These are phyloP conservation scores for Procavia capensis DNA, from an alignment of 2,113 vertebrate species.

Conservation along the genomic window DNA sequence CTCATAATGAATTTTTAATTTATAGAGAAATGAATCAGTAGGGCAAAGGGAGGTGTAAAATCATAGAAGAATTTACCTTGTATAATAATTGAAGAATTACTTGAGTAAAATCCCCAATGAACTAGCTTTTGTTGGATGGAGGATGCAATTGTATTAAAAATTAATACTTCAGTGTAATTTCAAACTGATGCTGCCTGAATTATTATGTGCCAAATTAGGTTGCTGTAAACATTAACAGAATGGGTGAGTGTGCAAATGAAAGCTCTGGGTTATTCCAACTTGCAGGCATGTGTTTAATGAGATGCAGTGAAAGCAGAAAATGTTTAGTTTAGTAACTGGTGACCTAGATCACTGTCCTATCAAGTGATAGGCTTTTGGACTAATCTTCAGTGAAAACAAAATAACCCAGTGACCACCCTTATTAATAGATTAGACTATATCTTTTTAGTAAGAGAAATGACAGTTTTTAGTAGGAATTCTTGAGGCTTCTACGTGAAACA, in stretches of 20 bases:
- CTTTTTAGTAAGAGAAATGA: conserved; percentile 11
- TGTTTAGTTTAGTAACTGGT: conserved; percentile 71
- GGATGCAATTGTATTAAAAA: conserved; percentile 78
- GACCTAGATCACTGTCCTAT: conserved; percentile 68
- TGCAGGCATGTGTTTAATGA: conserved; percentile 64
- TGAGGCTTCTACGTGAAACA: not conserved
- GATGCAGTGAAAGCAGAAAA: conserved; percentile 62
- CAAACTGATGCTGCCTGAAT: conserved; percentile 66
- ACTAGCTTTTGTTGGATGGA: conserved; percentile 73
- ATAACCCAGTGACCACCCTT: conserved; percentile 6
- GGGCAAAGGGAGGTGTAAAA: conserved; percentile 61
- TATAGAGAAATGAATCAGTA: conserved; percentile 73
- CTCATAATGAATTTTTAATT: conserved; percentile 78
- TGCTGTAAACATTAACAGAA: conserved; percentile 78
- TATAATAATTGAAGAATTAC: conserved; percentile 70
- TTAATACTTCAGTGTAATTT: conserved; percentile 74
- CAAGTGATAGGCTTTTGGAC: not conserved
- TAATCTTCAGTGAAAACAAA: conserved; percentile 59
- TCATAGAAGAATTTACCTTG: conserved; percentile 67
- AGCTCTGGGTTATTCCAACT: conserved; percentile 73
- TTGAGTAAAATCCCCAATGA: conserved; percentile 74
- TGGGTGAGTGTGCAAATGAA: conserved; percentile 66
- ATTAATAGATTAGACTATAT: not conserved
- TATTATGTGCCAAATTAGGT: conserved; percentile 76
- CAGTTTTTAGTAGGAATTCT: not conserved